Evolutionary conservation across 2,113 vertebrate species (phyloP).

Genomic region (Anolis carolinensis): DNA sequence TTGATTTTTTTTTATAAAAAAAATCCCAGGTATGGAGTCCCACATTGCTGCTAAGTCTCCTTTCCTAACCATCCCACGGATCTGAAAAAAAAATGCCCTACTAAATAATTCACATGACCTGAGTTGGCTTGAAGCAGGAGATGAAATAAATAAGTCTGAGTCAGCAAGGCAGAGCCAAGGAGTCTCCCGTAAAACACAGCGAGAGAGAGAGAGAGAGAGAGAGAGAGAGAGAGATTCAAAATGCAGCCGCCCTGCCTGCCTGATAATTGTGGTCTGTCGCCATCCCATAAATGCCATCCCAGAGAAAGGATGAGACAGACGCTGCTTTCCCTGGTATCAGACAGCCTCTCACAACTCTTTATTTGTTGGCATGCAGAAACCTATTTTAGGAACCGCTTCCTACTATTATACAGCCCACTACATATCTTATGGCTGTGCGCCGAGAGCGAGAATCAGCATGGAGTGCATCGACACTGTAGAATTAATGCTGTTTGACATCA

Average conservation of each 20-base stretch:
- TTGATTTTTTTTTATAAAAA: too few species aligned
- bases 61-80: background rate
- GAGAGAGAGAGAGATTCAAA: background rate
- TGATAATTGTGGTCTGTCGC: background rate
- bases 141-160: conserved; percentile 1
- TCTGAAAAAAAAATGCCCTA: conserved; percentile 31
- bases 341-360: too few species aligned
- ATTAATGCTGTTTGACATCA: too few species aligned
- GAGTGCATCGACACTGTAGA: too few species aligned
- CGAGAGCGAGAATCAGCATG: too few species aligned
- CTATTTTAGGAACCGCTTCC: too few species aligned
- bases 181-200: background rate
- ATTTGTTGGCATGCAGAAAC: too few species aligned
- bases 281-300: too few species aligned
- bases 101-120: conserved; percentile 64
- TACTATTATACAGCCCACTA: too few species aligned
- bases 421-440: too few species aligned
- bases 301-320: background rate
- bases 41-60: background rate
- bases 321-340: too few species aligned
- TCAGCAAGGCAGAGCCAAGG: conserved; percentile 8
- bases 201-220: background rate
- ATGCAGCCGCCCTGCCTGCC: fast-evolving
- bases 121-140: conserved; percentile 47
- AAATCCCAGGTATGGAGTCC: too few species aligned